Evolutionary conservation across 2,113 vertebrate genomes (phyloP), one percentile per base, ranked within the genome.

Genomic region (Rallus limicola): DNA sequence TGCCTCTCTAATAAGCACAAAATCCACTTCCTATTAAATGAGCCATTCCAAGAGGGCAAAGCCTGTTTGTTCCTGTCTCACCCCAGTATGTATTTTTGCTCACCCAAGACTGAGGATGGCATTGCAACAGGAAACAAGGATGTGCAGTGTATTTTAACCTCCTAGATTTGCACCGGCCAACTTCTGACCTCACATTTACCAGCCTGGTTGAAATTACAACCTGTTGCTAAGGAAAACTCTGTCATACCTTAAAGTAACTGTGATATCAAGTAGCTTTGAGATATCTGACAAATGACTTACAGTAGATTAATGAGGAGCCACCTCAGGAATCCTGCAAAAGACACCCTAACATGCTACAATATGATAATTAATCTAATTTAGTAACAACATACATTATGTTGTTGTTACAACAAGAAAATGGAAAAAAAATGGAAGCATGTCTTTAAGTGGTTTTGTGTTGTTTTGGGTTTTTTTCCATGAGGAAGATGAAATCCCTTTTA

Each of bases 201-300:
- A 90, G 95, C 94, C 92, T 84, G 76, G 96, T 80, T 97, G 93
- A 97, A 98, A 98, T 98, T 96, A 97, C 97, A 98, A 97, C 95
- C 94, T 96, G 96, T 95, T 97, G 96, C 94, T 96, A 97, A 95
- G 95, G 93, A 95, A 96, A 97, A 89, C 92, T 93, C 92, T 90
- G 92, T 95, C 92, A 97, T 97, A 97, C 94, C 92, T 97, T 79
- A 81, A 92, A 91, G 93, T 79, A 90, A 94, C 88, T 97, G 82
- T 8, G 52, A 88, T 98, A 97, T 81, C 78, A 74, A 95, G 71
- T 96, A 59, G 80, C 94, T 97, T 80, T 88, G 79, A 94, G 94
- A 94, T 94, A 97, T 82, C 71, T 77, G 72, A 96, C 84, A 74
- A 92, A 86, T 56, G 31, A 91, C 95, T 78, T 93, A 72, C 26